Base-by-base conservation (phyloP, 2,797 vertebrate species). In the Philypnodon macrostomus region DNA sequence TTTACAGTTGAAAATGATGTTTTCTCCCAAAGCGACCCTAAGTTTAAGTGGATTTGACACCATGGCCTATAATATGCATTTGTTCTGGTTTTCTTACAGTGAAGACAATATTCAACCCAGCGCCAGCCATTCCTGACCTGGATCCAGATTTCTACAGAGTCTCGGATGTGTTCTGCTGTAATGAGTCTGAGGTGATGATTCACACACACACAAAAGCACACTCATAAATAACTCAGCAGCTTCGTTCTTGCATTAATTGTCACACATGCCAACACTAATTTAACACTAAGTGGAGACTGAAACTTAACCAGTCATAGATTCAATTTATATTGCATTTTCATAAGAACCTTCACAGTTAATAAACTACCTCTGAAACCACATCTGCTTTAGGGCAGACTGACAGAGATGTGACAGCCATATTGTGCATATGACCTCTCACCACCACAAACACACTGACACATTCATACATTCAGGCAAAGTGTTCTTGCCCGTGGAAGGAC, bases 81-180 rank as follows among this genome's bases (percentile, higher is more conserved):
- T 17, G 11, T 27, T 19, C 39, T 70, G 31, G 7, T 70, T 64
- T 76, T 13, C 87, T 40, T 84, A 11, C 87, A 98, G 97, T 95
- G 36, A 97, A 90, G 85, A 98, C 95, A 24, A 80, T 98, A 75
- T 97, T 98, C 87, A 99, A 98, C 83, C 94, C 97, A 10, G 96
- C 95, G 4, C 96, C 95, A 7, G 96, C 95, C 51, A 54, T 91
- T 35, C 70, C 90, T 52, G 90, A 94, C 79, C 79, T 99, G 77
- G 92, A 95, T 67, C 67, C 88, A 14, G 87, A 74, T 51, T 97
- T 98, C 90, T 99, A 93, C 83, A 61, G 58, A 44, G 72, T 86
- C 58, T 94, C 96, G 0, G 92, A 95, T 64, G 83, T 98, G 81
- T 94, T 99, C 86, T 99, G 95, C 90, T 98, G 95, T 89, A 99